Evolutionary conservation across 2,888 invertebrate species (phyloP), one percentile per base, ranked within the genome.

Genomic region (Bruchidius siliquastri): DNA sequence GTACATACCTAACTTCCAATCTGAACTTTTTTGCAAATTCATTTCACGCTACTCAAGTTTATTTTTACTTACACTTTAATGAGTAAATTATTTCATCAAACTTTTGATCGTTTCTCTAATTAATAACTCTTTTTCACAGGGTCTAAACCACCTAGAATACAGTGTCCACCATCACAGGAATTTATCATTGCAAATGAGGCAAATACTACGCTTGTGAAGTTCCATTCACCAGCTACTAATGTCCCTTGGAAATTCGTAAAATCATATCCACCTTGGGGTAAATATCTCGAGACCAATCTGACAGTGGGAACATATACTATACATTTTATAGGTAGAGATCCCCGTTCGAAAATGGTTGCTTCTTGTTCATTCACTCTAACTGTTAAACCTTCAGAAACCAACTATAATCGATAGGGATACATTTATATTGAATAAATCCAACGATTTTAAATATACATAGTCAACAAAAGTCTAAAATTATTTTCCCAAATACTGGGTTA

Each of bases 181-280:
- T 84, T 88, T 8, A 32, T 0, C 20, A 2, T 69, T 21, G 66
- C 68, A 20, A 71, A 74, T 4, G 67, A 67, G 0, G 26, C 67
- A 18, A 69, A 74, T 20, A 68, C 18, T 21, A 67, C 72, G 13
- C 32, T 32, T 18, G 76, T 78, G 86, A 88, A 74, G 77, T 89
- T 78, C 72, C 73, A 74, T 20, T 73, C 75, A 20, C 78, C 78
- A 0, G 49, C 69, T 83, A 87, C 89, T 68, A 89, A 89, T 82
- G 87, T 89, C 69, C 88, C 88, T 82, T 89, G 88, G 87, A 87
- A 89, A 74, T 87, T 88, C 80, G 87, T 89, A 73, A 85, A 86
- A 73, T 85, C 88, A 26, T 85, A 86, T 75, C 90, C 90, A 0
- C 82, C 85, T 4, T 89, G 88, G 88, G 88, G 88, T 1, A 88